These are phyloP conservation scores for Phalacrocorax brasilianus DNA, from an alignment of 2,113 vertebrate species.

Conservation along the genomic window DNA sequence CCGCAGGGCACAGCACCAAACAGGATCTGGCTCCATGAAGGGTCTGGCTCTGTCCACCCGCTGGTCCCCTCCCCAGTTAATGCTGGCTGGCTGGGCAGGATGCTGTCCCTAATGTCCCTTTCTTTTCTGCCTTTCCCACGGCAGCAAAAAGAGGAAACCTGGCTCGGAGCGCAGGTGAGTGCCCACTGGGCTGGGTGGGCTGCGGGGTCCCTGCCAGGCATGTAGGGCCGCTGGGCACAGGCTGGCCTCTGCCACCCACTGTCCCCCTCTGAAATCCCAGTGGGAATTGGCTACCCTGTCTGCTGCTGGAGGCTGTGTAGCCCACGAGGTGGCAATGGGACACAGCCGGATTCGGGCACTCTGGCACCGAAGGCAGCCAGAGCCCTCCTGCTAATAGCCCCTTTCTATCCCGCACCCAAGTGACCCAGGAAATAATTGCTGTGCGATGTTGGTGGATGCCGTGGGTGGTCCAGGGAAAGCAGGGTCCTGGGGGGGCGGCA, in stretches of 20 bases:
- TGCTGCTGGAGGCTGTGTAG: not conserved
- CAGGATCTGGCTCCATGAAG: not conserved
- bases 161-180: constrained; percentile 80
- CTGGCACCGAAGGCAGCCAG: not conserved
- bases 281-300: fast-evolving
- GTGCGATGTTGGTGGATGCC: fast-evolving
- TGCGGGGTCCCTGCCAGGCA: not conserved
- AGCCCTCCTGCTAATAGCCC: not conserved
- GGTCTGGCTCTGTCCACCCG: fast-evolving
- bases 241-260: not conserved
- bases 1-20: not conserved
- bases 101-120: constrained; percentile 20
- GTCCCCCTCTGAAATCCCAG: not conserved
- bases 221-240: fast-evolving
- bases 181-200: not conserved
- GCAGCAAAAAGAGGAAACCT: constrained; percentile 81
- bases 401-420: not conserved
- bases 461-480: not conserved
- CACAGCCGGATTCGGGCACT: not conserved
- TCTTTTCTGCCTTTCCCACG: constrained; percentile 16
- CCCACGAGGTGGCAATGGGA: constrained; percentile 21
- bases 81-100: not conserved
- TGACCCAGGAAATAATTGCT: not conserved
- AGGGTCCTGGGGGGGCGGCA: fast-evolving
- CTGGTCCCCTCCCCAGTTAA: not conserved